Evolutionary conservation across 1,140 invertebrate genomes (phyloP).

Genomic region (Phymorhynchus buccinoides): DNA sequence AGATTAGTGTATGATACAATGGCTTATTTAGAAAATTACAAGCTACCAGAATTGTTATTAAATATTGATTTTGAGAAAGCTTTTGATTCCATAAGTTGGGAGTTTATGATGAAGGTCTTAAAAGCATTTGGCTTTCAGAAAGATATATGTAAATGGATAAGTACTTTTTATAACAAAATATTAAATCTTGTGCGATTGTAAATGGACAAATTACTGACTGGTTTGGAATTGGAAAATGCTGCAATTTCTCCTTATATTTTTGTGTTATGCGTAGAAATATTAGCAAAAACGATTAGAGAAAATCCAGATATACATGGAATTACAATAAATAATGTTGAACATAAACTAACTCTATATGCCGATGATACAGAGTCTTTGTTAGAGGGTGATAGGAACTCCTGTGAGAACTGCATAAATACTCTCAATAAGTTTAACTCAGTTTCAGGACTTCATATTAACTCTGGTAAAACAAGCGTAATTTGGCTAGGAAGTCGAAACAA

Average conservation of each 20-base stretch:
- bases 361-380: not conserved
- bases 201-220: not conserved
- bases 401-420: not conserved
- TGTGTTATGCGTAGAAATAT: conserved; percentile 1
- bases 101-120: not conserved
- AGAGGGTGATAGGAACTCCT: not conserved
- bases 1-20: not conserved
- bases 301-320: not conserved
- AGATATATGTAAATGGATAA: conserved; percentile 3
- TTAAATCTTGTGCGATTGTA: not conserved
- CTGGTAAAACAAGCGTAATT: too few relatives aligned
- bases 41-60: not conserved
- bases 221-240: not conserved
- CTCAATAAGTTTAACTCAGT: not conserved
- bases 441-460: not conserved
- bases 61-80: conserved; percentile 1
- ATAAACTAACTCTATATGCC: not conserved
- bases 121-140: not conserved
- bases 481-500: too few relatives aligned
- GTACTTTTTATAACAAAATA: not conserved
- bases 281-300: not conserved
- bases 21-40: not conserved
- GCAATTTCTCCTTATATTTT: not conserved
- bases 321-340: not conserved
- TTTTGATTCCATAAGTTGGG: not conserved